Percentiles rank a stretch among this genome's conserved stretches.
Evolutionary conservation across 2,888 invertebrate genomes (phyloP).

Genomic region (Agrochola litura): DNA sequence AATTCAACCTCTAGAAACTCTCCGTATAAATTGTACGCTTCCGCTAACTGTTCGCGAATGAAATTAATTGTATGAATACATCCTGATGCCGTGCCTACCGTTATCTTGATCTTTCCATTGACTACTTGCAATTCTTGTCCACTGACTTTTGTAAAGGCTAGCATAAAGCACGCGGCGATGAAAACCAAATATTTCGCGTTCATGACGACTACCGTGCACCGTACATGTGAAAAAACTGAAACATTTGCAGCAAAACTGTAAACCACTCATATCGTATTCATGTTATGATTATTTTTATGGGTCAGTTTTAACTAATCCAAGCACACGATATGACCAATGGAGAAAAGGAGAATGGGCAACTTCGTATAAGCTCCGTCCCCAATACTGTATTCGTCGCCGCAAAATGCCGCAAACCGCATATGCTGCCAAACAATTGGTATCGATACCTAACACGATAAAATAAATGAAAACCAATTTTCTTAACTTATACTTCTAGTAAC

Average conservation of each 20-base stretch:
- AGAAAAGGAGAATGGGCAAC: slow-evolving; percentile 9
- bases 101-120: slow-evolving; percentile 81
- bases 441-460: too few relatives aligned
- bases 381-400: not conserved
- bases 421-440: too few relatives aligned
- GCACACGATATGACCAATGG: slow-evolving; percentile 26
- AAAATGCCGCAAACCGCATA: too few relatives aligned
- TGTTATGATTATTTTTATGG: slow-evolving; percentile 40
- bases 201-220: slow-evolving; percentile 66
- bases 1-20: slow-evolving; percentile 82
- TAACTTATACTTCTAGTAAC: too few relatives aligned
- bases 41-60: slow-evolving; percentile 73
- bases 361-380: not conserved
- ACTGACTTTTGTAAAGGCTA: slow-evolving; percentile 54
- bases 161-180: slow-evolving; percentile 54
- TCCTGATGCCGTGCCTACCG: slow-evolving; percentile 79
- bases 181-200: slow-evolving; percentile 55
- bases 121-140: slow-evolving; percentile 70
- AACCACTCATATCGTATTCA: slow-evolving; percentile 45
- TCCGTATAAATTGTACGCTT: slow-evolving; percentile 76
- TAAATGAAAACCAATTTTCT: too few relatives aligned
- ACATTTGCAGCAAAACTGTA: slow-evolving; percentile 27
- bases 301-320: slow-evolving; percentile 33
- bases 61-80: slow-evolving; percentile 81
- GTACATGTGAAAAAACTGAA: slow-evolving; percentile 59